These are phyloP conservation scores for Oopsacas minuta DNA, from an alignment of 37 sponge, comb jelly and placozoan species.

Conservation along the genomic window DNA sequence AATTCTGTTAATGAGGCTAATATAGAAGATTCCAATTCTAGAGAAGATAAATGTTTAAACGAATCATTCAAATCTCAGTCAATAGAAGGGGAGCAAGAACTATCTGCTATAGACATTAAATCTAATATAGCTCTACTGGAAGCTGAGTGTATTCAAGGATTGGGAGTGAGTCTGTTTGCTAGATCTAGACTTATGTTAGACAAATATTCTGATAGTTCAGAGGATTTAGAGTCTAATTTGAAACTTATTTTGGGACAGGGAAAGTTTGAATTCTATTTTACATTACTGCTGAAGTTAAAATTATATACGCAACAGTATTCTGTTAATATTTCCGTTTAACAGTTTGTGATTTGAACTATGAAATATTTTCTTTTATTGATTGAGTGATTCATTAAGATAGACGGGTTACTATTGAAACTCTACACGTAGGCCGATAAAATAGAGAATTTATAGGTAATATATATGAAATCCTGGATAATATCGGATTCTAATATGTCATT, in stretches of 20 bases:
- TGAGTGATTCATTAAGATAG: too few species aligned
- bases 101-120: not conserved
- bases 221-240: not conserved
- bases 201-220: not conserved
- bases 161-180: not conserved
- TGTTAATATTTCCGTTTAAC: not conserved
- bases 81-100: not conserved
- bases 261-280: not conserved
- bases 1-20: not conserved
- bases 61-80: not conserved
- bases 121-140: not conserved
- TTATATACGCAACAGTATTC: not conserved
- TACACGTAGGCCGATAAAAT: too few species aligned
- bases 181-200: not conserved
- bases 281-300: slow-evolving; percentile 7
- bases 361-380: too few species aligned
- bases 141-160: not conserved
- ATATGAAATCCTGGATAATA: too few species aligned
- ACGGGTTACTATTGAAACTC: too few species aligned
- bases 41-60: not conserved
- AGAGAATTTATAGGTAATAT: too few species aligned
- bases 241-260: not conserved
- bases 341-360: not conserved
- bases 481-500: too few species aligned
- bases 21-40: not conserved